Percentiles rank a stretch among this genome's conserved stretches.
phyloP scores from a whole-genome alignment of 2,797 vertebrate genomes.

The Halcyon badia region DNA sequence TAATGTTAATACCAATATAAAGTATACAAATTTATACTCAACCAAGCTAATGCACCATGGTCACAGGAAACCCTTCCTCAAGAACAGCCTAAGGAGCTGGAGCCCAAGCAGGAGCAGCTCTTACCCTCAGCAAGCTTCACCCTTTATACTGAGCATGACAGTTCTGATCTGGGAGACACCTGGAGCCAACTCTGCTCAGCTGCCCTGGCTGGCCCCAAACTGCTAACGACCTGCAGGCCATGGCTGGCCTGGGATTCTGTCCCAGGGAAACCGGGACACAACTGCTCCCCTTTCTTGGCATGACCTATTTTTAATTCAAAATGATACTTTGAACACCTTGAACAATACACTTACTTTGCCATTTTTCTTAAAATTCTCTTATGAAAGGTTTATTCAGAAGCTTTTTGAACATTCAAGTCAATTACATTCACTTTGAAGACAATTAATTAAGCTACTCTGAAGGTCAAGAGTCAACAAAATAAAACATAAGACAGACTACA shows the following conservation, averaged over 20 bases:
- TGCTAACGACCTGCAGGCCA: background rate
- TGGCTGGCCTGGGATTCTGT: background rate
- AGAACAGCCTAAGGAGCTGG: background rate
- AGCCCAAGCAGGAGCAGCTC: background rate
- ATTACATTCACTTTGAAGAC: slow-evolving; percentile 27
- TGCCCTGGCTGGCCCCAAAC: background rate
- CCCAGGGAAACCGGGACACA: background rate
- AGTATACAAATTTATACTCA: background rate
- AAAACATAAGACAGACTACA: background rate
- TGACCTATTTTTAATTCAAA: background rate
- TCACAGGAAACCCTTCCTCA: too few relatives aligned
- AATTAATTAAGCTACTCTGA: slow-evolving; percentile 34
- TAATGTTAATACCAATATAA: background rate
- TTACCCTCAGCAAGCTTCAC: background rate
- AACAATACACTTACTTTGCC: background rate
- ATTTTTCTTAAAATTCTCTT: background rate
- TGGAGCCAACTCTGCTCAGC: background rate
- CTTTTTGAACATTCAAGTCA: slow-evolving; percentile 13
- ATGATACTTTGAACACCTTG: background rate
- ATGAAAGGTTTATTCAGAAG: background rate
- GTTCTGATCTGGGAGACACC: background rate
- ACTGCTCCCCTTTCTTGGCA: background rate
- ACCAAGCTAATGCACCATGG: background rate
- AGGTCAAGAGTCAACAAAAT: slow-evolving; percentile 12
- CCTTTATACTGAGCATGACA: background rate